A percentile compares a stretch with the other conserved stretches of the same genome.
These are phyloP conservation scores for Myiopsitta monachus DNA, from an alignment of 2,113 vertebrate species.

Conservation along the genomic window DNA sequence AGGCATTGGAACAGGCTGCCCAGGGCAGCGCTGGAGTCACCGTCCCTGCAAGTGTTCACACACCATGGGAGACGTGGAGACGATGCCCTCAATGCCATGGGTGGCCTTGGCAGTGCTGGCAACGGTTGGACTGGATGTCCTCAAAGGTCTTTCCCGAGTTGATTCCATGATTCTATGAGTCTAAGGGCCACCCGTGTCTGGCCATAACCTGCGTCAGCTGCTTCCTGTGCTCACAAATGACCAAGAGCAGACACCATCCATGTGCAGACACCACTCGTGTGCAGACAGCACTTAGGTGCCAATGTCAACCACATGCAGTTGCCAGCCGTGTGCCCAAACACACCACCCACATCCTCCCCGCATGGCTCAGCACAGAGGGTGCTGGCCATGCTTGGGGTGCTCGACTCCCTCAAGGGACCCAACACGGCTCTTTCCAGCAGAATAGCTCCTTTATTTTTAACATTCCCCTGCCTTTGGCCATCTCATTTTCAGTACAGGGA, in stretches of 20 bases:
- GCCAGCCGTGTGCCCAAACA: accelerated
- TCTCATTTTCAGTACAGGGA: not conserved
- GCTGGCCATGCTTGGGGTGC: not conserved
- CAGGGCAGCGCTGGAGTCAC: not conserved
- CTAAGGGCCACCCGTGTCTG: accelerated
- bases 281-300: not conserved
- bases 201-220: not conserved
- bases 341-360: not conserved
- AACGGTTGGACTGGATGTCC: not conserved
- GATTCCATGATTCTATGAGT: not conserved
- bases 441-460: slow-evolving; percentile 37
- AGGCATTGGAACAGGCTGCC: not conserved
- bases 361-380: not conserved
- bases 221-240: not conserved
- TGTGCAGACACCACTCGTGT: accelerated
- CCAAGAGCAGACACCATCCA: accelerated
- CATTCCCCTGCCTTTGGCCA: not conserved
- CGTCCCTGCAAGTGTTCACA: not conserved
- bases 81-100: not conserved
- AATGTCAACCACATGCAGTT: accelerated
- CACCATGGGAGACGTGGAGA: accelerated
- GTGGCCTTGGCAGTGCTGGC: not conserved
- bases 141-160: not conserved
- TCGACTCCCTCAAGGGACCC: not conserved
- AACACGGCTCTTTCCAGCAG: not conserved